phyloP scores from a whole-genome alignment of 2,797 vertebrate species.

The Apogon hyalosoma region DNA sequence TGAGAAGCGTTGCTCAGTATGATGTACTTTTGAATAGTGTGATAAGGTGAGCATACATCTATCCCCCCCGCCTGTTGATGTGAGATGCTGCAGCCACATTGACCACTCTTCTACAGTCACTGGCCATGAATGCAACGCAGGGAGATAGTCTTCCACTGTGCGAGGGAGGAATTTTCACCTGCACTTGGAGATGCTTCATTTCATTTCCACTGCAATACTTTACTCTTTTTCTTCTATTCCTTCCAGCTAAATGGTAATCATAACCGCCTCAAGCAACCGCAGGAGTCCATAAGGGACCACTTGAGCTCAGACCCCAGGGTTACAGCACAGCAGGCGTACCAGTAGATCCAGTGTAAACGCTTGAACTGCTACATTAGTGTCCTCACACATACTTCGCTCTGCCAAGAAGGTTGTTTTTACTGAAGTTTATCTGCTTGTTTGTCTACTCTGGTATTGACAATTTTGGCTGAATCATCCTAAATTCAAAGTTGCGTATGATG shows the following conservation, averaged over 20 bases:
- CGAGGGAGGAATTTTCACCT: constrained; percentile 27
- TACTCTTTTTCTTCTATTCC: constrained; percentile 9
- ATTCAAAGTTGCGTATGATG: no score
- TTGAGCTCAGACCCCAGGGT: constrained; percentile 32
- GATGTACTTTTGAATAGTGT: background rate
- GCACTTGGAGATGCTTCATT: constrained; percentile 17
- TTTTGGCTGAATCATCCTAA: no score
- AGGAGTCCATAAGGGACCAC: constrained; percentile 12
- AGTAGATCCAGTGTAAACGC: constrained; percentile 10
- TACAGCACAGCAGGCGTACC: constrained; percentile 2
- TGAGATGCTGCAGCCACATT: background rate
- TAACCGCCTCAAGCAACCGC: constrained; percentile 39
- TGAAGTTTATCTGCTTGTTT: no score
- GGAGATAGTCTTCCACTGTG: background rate
- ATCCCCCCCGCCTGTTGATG: background rate
- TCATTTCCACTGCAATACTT: constrained; percentile 22
- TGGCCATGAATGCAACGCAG: no score
- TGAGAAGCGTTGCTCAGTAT: constrained; percentile 12
- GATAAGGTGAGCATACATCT: background rate
- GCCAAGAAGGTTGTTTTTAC: no score
- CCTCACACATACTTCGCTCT: background rate
- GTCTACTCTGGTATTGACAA: no score
- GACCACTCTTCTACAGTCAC: background rate
- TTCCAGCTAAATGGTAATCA: constrained; percentile 29
- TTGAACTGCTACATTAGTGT: background rate